Evolutionary conservation across 2,888 invertebrate species (phyloP).

Genomic region (Tetragonula carbonaria): DNA sequence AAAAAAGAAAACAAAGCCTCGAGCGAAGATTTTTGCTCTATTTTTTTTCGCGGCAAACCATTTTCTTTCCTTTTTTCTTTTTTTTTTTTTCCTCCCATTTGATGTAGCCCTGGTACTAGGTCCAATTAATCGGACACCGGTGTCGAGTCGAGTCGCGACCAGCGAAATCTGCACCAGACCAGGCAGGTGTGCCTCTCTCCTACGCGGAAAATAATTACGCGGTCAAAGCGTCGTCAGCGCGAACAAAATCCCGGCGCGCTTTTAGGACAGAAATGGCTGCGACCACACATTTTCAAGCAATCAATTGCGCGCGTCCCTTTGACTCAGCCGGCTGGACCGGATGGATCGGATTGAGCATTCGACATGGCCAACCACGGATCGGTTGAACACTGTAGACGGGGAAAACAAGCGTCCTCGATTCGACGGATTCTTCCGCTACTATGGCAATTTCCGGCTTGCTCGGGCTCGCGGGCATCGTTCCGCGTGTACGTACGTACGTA

Average conservation of each 20-base stretch:
- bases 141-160: not conserved
- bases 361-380: slow-evolving; percentile 59
- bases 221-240: slow-evolving; percentile 1
- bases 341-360: slow-evolving; percentile 67
- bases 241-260: slow-evolving; percentile 2
- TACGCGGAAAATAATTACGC: slow-evolving; percentile 12
- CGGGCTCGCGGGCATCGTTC: slow-evolving; percentile 27
- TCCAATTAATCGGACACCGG: not conserved
- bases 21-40: not conserved
- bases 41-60: not conserved
- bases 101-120: rapidly evolving
- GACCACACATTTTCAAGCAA: slow-evolving; percentile 31
- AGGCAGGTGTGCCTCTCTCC: not conserved
- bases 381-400: slow-evolving; percentile 59
- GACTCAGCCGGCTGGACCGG: slow-evolving; percentile 54
- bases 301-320: slow-evolving; percentile 53
- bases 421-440: slow-evolving; percentile 67
- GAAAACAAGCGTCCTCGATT: slow-evolving; percentile 69
- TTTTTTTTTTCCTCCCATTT: too few species aligned
- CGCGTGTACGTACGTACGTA: not conserved
- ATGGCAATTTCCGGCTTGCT: slow-evolving; percentile 65
- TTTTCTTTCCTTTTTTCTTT: not conserved
- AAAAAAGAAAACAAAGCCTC: not conserved
- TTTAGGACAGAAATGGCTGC: slow-evolving; percentile 1
- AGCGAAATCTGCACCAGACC: not conserved